Conservation (phyloP, 2,888 invertebrate species). For the Pediacus dermestoides region DNA sequence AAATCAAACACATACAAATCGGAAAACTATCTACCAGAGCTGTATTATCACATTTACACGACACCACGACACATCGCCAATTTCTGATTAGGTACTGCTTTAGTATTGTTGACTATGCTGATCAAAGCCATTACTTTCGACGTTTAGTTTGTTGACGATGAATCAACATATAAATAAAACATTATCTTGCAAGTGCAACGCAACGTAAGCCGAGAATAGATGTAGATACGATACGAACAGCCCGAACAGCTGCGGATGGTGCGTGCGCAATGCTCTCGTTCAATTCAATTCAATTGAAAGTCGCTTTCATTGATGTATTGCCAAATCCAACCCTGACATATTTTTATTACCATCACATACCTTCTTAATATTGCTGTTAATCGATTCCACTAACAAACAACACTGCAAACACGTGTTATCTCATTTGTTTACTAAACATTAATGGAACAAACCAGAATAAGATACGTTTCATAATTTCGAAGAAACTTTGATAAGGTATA, state of each 20-base stretch:
- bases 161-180: conserved; percentile 8
- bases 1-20: conserved; percentile 6
- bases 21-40: too few species aligned
- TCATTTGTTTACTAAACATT: too few species aligned
- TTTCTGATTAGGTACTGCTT: not conserved
- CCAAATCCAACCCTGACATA: conserved; percentile 8
- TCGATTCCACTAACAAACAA: too few species aligned
- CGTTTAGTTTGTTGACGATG: conserved; percentile 5
- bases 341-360: too few species aligned
- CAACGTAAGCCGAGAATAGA: conserved; percentile 26
- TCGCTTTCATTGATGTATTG: conserved; percentile 6
- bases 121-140: conserved; percentile 10
- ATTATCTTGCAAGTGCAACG: conserved; percentile 9
- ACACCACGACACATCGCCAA: not conserved
- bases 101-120: not conserved
- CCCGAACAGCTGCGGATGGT: conserved; percentile 25
- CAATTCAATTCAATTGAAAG: conserved; percentile 2
- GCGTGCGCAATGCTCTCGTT: conserved; percentile 20
- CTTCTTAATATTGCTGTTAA: too few species aligned
- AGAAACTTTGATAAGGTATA: too few species aligned
- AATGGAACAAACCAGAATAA: too few species aligned
- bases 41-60: not conserved
- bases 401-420: too few species aligned
- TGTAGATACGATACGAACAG: not conserved
- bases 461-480: too few species aligned